Evolutionary conservation across 2,797 vertebrate genomes (phyloP).

Genomic region (Eulemur albifrons): DNA sequence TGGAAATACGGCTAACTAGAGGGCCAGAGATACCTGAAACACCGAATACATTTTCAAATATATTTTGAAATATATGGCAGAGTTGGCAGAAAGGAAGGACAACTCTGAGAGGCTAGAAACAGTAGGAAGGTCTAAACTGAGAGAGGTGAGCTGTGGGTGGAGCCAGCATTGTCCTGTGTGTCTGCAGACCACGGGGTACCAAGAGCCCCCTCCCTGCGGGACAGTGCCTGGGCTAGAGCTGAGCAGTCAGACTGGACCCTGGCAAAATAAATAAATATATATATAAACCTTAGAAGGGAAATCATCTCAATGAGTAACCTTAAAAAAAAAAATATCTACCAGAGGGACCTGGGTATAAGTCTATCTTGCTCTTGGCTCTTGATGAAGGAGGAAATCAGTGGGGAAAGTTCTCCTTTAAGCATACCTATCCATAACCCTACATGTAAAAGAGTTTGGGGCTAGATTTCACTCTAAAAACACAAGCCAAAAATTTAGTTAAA

Average conservation of each 20-base stretch:
- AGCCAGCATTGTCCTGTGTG: fast-evolving
- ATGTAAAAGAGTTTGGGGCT: neutral
- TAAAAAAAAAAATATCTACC: neutral
- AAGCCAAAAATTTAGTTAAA: neutral
- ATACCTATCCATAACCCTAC: neutral
- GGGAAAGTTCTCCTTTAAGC: neutral
- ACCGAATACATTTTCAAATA: neutral
- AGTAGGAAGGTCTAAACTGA: neutral
- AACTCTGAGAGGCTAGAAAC: neutral
- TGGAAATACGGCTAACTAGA: neutral
- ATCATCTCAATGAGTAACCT: neutral
- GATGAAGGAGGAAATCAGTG: neutral
- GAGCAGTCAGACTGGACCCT: neutral
- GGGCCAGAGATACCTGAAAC: neutral
- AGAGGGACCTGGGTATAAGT: neutral
- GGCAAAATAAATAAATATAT: neutral
- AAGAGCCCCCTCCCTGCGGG: too few species aligned
- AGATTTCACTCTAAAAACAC: neutral
- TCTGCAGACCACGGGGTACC: neutral
- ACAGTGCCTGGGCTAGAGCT: neutral
- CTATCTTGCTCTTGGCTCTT: neutral
- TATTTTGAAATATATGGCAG: neutral
- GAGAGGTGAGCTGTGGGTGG: neutral
- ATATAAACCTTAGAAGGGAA: neutral
- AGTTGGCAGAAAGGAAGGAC: neutral